Evolutionary conservation across 2,888 invertebrate species (phyloP).

Genomic region (Hirtodrosophila trivittata): DNA sequence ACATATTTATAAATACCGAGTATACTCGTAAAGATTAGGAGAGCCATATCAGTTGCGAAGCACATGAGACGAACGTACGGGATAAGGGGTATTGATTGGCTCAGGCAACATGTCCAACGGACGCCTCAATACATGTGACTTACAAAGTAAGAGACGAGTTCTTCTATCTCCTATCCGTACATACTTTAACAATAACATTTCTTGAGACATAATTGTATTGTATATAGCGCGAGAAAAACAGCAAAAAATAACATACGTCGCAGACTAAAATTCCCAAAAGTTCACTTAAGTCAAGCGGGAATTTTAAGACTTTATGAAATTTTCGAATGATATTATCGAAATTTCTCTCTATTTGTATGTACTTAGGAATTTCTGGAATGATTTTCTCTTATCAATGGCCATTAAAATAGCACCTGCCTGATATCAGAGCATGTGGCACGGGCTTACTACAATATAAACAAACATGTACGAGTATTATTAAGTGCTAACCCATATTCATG

Average conservation of each 20-base stretch:
- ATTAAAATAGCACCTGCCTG: constrained; percentile 21
- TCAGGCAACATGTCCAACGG: too few relatives aligned
- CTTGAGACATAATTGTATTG: too few relatives aligned
- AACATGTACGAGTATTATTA: constrained; percentile 6
- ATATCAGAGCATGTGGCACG: constrained; percentile 24
- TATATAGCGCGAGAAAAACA: too few relatives aligned
- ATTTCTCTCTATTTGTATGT: background rate
- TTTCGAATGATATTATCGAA: background rate
- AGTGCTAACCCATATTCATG: constrained; percentile 7
- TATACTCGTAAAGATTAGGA: constrained; percentile 26
- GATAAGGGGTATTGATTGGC: background rate
- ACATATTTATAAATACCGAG: constrained; percentile 46
- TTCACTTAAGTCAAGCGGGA: too few relatives aligned
- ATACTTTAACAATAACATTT: too few relatives aligned
- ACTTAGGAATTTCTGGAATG: background rate
- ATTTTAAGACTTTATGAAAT: background rate
- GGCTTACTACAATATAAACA: constrained; percentile 7
- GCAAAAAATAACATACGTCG: too few relatives aligned
- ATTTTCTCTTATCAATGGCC: constrained; percentile 31
- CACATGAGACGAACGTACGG: constrained; percentile 5
- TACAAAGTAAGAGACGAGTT: too few relatives aligned
- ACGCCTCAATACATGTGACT: too few relatives aligned
- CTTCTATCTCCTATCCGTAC: too few relatives aligned
- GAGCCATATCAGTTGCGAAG: constrained; percentile 42
- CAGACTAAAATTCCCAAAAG: too few relatives aligned